Evolutionary conservation across 2,113 vertebrate genomes (phyloP).

Genomic region (Sterrhoptilus dennistouni): DNA sequence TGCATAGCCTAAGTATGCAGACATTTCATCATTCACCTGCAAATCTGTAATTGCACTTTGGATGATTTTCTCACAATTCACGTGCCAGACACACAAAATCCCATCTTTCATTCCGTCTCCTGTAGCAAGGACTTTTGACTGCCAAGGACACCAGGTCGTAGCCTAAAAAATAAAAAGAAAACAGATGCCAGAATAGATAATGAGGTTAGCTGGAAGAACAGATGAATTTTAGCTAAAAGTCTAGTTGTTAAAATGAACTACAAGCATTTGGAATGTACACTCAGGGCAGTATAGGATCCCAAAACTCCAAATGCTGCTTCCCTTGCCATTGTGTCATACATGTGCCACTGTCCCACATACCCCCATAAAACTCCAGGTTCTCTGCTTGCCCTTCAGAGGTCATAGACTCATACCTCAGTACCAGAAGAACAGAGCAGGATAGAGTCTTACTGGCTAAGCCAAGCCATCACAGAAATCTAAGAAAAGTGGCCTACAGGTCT

Average conservation of each 20-base stretch:
- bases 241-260: neutral
- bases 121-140: slow-evolving; percentile 70
- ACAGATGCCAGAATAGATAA: neutral
- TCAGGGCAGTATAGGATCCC: neutral
- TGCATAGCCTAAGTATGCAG: neutral
- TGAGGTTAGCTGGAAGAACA: neutral
- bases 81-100: slow-evolving; percentile 77
- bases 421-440: neutral
- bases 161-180: slow-evolving; percentile 53
- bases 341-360: neutral
- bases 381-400: neutral
- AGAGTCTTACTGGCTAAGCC: neutral
- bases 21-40: slow-evolving; percentile 74
- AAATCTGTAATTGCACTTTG: slow-evolving; percentile 70
- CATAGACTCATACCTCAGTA: neutral
- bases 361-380: neutral
- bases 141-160: slow-evolving; percentile 82
- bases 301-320: neutral
- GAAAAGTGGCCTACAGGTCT: neutral
- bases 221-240: neutral
- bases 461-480: neutral
- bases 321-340: neutral
- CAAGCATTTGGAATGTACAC: fast-evolving
- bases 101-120: slow-evolving; percentile 81
- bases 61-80: slow-evolving; percentile 61